Conservation (phyloP, 2,888 invertebrate genomes). For the Trilocha varians region DNA sequence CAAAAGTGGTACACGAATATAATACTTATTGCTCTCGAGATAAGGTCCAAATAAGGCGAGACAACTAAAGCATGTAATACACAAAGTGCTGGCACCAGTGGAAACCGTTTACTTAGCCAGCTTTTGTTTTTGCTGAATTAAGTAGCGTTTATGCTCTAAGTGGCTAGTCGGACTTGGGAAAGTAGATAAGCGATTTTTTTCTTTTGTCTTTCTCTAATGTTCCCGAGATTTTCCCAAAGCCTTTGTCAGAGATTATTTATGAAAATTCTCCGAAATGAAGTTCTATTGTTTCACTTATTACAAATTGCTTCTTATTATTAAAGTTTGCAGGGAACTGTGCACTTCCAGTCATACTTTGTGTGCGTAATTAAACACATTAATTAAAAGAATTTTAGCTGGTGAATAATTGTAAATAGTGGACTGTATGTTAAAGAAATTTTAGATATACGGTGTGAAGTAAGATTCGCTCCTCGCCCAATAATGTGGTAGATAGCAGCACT, state of each 20-base stretch:
- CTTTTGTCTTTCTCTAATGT: conserved; percentile 22
- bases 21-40: conserved; percentile 2
- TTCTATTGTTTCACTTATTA: conserved; percentile 17
- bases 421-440: too few species aligned
- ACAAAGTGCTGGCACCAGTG: conserved; percentile 30
- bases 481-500: too few species aligned
- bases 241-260: conserved; percentile 23
- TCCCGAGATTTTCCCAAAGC: conserved; percentile 21
- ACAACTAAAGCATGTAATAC: conserved; percentile 16
- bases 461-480: too few species aligned
- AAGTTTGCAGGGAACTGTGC: too few species aligned
- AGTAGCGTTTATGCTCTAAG: conserved; percentile 45
- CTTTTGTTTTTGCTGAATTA: conserved; percentile 54
- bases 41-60: conserved; percentile 11
- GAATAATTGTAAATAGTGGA: too few species aligned
- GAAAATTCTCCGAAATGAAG: conserved; percentile 17
- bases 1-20: conserved; percentile 1
- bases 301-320: background rate
- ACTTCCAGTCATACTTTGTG: too few species aligned
- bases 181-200: conserved; percentile 31
- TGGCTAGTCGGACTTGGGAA: conserved; percentile 37
- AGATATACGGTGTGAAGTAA: too few species aligned
- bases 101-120: conserved; percentile 37
- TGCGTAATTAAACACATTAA: too few species aligned
- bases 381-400: too few species aligned